phyloP scores from a whole-genome alignment of 2,888 invertebrate genomes.

The Orchestes rusci region DNA sequence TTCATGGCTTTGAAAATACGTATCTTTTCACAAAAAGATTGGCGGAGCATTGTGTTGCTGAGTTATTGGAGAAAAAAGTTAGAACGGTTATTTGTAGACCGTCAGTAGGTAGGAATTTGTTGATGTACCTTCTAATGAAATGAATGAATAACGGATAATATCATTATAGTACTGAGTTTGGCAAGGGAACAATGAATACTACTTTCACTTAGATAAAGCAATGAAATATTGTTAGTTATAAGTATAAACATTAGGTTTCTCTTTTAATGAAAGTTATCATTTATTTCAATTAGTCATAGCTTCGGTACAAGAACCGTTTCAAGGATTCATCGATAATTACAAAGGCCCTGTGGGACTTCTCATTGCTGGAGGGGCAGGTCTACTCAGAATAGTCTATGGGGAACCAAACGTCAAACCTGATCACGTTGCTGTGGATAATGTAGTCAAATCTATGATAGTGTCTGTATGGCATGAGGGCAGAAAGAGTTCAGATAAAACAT shows the following conservation, averaged over 20 bases:
- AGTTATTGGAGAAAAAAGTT: slow-evolving; percentile 51
- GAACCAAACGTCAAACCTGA: slow-evolving; percentile 54
- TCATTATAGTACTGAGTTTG: too few relatives aligned
- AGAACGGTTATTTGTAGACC: slow-evolving; percentile 78
- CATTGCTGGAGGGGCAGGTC: slow-evolving; percentile 73
- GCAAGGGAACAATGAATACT: too few relatives aligned
- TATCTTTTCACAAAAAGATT: slow-evolving; percentile 87
- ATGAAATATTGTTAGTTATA: too few relatives aligned
- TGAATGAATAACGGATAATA: too few relatives aligned
- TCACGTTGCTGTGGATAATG: slow-evolving; percentile 68
- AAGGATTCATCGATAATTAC: slow-evolving; percentile 85
- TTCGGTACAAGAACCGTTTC: slow-evolving; percentile 54
- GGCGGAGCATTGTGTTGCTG: slow-evolving; percentile 72
- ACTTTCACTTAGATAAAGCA: too few relatives aligned
- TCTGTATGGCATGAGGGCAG: slow-evolving; percentile 55
- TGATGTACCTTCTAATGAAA: too few relatives aligned
- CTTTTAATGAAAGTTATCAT: too few relatives aligned
- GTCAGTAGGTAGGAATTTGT: slow-evolving; percentile 77
- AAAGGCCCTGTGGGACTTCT: slow-evolving; percentile 83
- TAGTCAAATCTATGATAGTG: slow-evolving; percentile 69
- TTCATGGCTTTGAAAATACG: slow-evolving; percentile 73
- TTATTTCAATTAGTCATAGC: not conserved
- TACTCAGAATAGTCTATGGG: slow-evolving; percentile 74
- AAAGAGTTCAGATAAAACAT: too few relatives aligned
- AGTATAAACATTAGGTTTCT: too few relatives aligned